A percentile compares a stretch with the other conserved stretches of the same genome.
phyloP scores from a whole-genome alignment of 1,140 invertebrate genomes.

The Zaprionus tsacasi region DNA sequence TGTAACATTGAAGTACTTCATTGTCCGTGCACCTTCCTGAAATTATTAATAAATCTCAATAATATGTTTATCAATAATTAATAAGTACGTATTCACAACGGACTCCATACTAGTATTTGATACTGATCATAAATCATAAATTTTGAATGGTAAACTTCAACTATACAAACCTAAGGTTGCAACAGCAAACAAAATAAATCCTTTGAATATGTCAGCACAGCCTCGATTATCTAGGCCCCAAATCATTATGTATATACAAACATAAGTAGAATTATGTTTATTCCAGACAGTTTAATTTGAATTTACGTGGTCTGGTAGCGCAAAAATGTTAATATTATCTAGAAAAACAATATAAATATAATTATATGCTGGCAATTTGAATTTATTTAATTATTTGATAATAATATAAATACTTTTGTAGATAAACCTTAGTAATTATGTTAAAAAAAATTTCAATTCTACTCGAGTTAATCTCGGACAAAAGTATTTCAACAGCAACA shows the following conservation, averaged over 20 bases:
- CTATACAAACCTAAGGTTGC: constrained; percentile 34
- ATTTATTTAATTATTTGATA: not conserved
- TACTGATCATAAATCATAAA: no score
- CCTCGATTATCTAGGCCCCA: not conserved
- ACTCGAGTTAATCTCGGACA: not conserved
- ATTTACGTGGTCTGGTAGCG: no score
- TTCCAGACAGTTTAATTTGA: not conserved
- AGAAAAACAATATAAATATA: not conserved
- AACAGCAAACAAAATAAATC: constrained; percentile 21
- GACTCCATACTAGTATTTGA: no score
- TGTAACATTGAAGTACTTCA: constrained; percentile 86
- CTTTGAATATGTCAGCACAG: constrained; percentile 12
- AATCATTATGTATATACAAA: constrained; percentile 12
- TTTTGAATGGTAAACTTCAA: no score
- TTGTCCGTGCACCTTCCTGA: constrained; percentile 30
- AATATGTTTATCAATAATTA: no score
- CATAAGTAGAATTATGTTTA: not conserved
- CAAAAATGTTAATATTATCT: not conserved
- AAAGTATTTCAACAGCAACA: not conserved
- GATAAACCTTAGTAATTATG: not conserved
- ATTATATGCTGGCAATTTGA: not conserved
- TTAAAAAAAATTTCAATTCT: not conserved
- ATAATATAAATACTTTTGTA: not conserved
- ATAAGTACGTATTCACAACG: no score
- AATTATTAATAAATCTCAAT: constrained; percentile 12